Percentiles rank a stretch among this genome's conserved stretches.
phyloP scores from a whole-genome alignment of 2,113 vertebrate species.

The Rhea pennata region DNA sequence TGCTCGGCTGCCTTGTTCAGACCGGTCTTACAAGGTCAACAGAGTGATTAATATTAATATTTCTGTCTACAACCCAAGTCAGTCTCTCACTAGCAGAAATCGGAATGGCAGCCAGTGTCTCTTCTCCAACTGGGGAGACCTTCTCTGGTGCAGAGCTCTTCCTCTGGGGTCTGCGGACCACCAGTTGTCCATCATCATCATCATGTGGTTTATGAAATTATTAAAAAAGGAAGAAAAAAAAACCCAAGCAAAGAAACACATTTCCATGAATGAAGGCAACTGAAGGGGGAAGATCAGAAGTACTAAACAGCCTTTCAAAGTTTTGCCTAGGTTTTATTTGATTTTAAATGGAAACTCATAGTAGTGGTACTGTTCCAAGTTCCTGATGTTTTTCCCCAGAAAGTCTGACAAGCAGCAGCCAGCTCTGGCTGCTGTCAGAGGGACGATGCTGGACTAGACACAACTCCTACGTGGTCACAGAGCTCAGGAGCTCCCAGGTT shows the following conservation, averaged over 20 bases:
- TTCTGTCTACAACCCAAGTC: too few species aligned
- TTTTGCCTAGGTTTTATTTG: not conserved
- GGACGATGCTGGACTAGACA: not conserved
- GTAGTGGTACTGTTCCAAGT: not conserved
- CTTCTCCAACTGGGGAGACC: too few species aligned
- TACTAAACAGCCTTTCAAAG: not conserved
- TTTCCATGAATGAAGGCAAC: not conserved
- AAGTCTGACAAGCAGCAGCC: not conserved
- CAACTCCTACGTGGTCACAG: not conserved
- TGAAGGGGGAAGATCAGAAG: not conserved
- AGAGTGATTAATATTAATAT: too few species aligned
- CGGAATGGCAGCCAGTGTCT: too few species aligned
- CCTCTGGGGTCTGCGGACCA: not conserved
- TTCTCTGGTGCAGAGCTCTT: not conserved
- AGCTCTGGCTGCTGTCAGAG: not conserved
- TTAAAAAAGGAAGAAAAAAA: rapidly evolving
- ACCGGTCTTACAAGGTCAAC: too few species aligned
- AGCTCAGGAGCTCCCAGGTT: too few species aligned
- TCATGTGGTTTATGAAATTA: rapidly evolving
- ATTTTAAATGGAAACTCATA: not conserved
- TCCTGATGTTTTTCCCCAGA: not conserved
- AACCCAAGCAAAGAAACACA: not conserved
- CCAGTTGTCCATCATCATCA: not conserved
- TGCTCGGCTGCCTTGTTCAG: too few species aligned
- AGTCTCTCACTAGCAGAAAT: too few species aligned